Base-by-base conservation (phyloP, 2,797 vertebrate genomes). In the Gymnothorax javanicus region DNA sequence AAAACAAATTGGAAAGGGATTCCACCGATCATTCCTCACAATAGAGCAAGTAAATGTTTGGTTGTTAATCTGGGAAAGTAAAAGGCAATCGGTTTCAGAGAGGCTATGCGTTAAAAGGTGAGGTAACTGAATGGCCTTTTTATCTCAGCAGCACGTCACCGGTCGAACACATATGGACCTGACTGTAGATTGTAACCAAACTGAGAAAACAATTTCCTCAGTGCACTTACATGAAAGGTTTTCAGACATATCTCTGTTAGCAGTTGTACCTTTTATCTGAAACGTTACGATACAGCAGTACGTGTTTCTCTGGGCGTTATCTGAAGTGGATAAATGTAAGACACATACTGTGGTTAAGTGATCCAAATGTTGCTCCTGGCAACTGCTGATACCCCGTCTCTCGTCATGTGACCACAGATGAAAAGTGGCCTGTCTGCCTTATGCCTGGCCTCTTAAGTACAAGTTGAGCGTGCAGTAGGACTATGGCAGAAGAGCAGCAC, bases 331-430 rank as follows among this genome's bases (percentile, higher is more conserved):
- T 87, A 89, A 86, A 90, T 83, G 86, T 85, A 83, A 87, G 87
- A 86, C 84, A 84, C 75, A 20, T 75, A 87, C 87, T 75, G 77
- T 43, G 43, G 82, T 89, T 86, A 86, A 90, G 83, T 89, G 88
- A 88, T 87, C 89, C 90, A 91, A 90, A 89, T 86, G 87, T 88
- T 87, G 85, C 87, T 88, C 84, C 86, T 89, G 87, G 89, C 87
- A 89, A 86, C 84, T 67, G 83, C 62, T 88, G 88, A 90, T 90
- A 88, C 83, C 84, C 87, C 83, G 57, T 85, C 87, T 84, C 85
- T 52, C 58, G 88, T 89, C 85, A 84, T 89, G 87, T 87, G 86
- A 84, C 88, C 82, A 83, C 85, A 85, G 79, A 89, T 73, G 87
- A 87, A 85, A 64, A 85, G 88, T 89, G 86, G 71, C 54, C 43